Percentiles rank a stretch among this genome's conserved stretches.
Evolutionary conservation across 2,888 invertebrate species (phyloP).

Genomic region (Lumbricus terrestris): DNA sequence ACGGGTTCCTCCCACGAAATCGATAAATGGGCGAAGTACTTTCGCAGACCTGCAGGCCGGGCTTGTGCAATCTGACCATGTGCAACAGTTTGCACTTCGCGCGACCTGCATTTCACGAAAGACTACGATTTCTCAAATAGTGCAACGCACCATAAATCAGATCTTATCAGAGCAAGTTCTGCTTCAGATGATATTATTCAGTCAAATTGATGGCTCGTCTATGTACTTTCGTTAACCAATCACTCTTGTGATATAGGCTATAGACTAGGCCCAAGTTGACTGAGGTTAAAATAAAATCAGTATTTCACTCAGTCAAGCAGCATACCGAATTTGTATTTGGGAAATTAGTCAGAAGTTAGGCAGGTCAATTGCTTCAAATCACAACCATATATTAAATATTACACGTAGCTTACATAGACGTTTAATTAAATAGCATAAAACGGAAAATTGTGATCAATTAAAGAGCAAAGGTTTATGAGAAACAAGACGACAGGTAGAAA

Average conservation of each 20-base stretch:
- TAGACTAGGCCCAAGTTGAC: too few species aligned
- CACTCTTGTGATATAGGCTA: too few species aligned
- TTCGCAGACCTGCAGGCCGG: constrained; percentile 11
- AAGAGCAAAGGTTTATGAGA: neutral
- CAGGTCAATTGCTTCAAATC: too few species aligned
- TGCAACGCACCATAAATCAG: neutral
- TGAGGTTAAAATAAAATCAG: too few species aligned
- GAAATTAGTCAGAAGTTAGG: neutral
- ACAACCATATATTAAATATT: neutral
- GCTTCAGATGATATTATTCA: too few species aligned
- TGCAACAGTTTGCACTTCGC: constrained; percentile 4
- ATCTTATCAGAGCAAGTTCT: too few species aligned
- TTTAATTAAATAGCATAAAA: neutral
- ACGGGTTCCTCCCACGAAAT: neutral
- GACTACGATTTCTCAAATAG: neutral
- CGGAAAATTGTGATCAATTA: neutral
- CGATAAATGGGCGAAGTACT: neutral
- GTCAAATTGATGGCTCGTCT: too few species aligned
- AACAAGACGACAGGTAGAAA: neutral
- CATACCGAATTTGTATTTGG: too few species aligned
- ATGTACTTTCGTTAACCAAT: neutral
- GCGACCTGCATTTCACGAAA: neutral
- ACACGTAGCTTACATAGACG: neutral
- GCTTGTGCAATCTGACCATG: constrained; percentile 7
- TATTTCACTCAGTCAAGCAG: too few species aligned